Base-by-base conservation (phyloP, 2,888 invertebrate genomes). In the Tetropium fuscum region DNA sequence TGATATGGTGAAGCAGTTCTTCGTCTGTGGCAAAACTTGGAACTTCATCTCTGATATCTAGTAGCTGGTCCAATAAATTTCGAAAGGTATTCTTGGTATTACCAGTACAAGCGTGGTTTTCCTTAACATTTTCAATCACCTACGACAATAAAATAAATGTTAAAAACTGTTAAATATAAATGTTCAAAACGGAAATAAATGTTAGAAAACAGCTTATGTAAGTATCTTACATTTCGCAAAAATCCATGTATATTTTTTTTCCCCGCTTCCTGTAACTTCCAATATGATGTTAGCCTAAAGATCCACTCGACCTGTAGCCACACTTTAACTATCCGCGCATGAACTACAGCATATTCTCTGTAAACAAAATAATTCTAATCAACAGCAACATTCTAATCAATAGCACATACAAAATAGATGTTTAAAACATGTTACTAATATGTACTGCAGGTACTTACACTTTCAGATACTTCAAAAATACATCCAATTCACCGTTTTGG, bases 1-100 rank as follows among this genome's bases (percentile, higher is more conserved):
- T 47, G 10, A 77, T 54, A 54, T 76, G 74, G 47, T 76, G 61
- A 10, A 73, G 30, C 27, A 75, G 48, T 53, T 74, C 74, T 34
- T 65, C 63, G 16, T 72, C 69, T n/a, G 60, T 71, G 3, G 71
- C 69, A 53, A 69, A 70, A 38, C 58, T 58, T 8, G 59, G 66
- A 27, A 66, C 60, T 48, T 67, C 59, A 15, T 63, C 58, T 32
- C 53, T 64, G 20, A 68, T 68, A 20, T 65, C 68, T 4, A 71
- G 43, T 56, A 76, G 63, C 27, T 72, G 66, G 22, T 75, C 69
- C n/a, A 74, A 55, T 13, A 74, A 55, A 11, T 70, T 60, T 16
- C 54, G 53, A 36, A 43, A 49, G 2, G 53, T 40, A 8, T 58
- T 41, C 18, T 55, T 18, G 13, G 54, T 54, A 15, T 58, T 49